Base-by-base conservation (phyloP, 1,140 invertebrate genomes). In the Drosophila leontia region DNA sequence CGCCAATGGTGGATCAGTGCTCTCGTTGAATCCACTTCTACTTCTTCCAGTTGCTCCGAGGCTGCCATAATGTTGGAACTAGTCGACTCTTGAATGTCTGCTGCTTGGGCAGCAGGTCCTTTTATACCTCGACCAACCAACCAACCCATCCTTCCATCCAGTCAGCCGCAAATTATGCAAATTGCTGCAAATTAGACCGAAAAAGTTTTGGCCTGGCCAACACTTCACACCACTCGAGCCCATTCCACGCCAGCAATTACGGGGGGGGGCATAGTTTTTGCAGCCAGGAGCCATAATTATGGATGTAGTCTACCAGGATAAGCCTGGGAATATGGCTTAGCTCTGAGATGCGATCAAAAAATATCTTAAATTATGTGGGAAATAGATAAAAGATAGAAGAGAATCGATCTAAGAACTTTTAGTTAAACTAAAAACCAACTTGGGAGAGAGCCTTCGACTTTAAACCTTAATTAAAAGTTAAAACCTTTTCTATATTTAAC, bases 161-260 rank as follows among this genome's bases (percentile, higher is more conserved):
- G 37, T 63, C 17, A 41, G 17, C 23, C 41, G 55, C 42, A 78
- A 78, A 58, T 82, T 87, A 86, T 82, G 70, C 83, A 86, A 86
- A 86, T 83, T 87, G 47, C 55, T 44, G 41, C 44, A 60, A 86
- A 85, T 76, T 67, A 76, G 39, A 64, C 60, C 67, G 37, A 60
- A 65, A 75, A 76, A 75, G 37, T 76, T 76, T 42, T 32, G 15
- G 13, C 42, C 26, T 12, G 23, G 19, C 12, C 32, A 13, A 23
- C 64, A 17, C 11, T 62, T 67, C 34, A 37, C 34, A 26, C 59
- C 32, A 42, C 48, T 51, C 8, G 13, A 6, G n/a, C 8, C 41
- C 48, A 34, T 23, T 37, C 35, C 53, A 11, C 7, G 29, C n/a
- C 35, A 35, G 19, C 51, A 41, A 71, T 71, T 71, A 42, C 19